Percentiles rank a stretch among this genome's conserved stretches.
Evolutionary conservation across 1,140 invertebrate genomes (phyloP).

Genomic region (Microplitis mediator): DNA sequence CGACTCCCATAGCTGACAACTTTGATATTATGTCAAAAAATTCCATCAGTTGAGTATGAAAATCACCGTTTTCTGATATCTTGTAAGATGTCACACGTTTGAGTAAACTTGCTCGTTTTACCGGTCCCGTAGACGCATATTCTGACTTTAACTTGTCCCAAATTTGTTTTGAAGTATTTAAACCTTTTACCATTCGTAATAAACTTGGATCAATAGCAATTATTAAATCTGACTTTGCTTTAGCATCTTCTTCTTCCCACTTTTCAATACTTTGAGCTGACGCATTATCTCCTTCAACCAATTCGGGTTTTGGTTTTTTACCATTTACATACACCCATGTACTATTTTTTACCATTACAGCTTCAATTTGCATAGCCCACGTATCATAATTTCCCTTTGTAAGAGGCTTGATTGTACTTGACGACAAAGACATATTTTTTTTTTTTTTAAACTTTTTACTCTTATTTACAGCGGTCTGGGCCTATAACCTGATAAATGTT

Average conservation of each 20-base stretch:
- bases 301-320: background rate
- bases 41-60: background rate
- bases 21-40: background rate
- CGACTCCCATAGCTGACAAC: background rate
- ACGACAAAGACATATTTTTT: background rate
- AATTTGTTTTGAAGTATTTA: background rate
- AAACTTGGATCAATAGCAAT: conserved; percentile 1
- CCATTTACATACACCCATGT: background rate
- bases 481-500: no score
- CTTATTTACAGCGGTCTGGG: no score
- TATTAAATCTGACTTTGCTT: background rate
- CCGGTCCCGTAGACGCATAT: background rate
- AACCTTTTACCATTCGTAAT: background rate
- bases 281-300: background rate
- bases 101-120: background rate
- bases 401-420: background rate
- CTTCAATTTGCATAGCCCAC: background rate
- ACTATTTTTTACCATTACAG: background rate
- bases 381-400: background rate
- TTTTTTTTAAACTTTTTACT: background rate
- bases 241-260: background rate
- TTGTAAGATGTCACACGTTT: background rate
- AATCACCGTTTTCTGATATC: background rate
- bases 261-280: background rate
- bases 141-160: background rate